Evolutionary conservation across 2,113 vertebrate species (phyloP).

Genomic region (Platysteira castanea): DNA sequence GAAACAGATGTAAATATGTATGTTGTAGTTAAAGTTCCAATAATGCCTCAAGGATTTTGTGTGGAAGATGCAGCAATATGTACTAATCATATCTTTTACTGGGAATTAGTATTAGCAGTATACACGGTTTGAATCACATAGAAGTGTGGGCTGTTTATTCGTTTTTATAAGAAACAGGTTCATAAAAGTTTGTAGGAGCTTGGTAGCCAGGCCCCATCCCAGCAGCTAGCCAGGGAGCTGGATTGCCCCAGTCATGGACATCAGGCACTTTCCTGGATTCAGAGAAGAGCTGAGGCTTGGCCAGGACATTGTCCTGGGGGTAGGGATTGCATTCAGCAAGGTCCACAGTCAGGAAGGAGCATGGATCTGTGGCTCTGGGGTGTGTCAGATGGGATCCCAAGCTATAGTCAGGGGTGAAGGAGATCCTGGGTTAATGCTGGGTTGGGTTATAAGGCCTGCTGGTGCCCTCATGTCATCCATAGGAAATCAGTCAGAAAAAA

Average conservation of each 20-base stretch:
- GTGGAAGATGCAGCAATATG: not conserved
- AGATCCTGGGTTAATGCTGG: not conserved
- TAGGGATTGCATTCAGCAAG: not conserved
- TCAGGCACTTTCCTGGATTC: not conserved
- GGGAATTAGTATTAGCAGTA: not conserved
- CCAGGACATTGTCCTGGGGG: fast-evolving
- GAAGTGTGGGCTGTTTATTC: not conserved
- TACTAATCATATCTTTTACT: not conserved
- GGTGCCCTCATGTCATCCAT: not conserved
- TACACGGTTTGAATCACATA: not conserved
- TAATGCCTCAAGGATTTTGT: not conserved
- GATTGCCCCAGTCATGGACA: fast-evolving
- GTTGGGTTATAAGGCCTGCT: not conserved
- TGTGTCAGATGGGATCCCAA: not conserved
- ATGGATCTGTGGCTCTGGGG: not conserved
- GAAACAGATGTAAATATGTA: not conserved
- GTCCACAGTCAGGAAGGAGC: not conserved
- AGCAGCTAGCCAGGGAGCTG: not conserved
- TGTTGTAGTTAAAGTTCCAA: not conserved
- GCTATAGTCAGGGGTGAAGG: not conserved
- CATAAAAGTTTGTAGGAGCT: not conserved
- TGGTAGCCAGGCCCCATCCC: not conserved
- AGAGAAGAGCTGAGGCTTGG: not conserved
- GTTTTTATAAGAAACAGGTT: not conserved
- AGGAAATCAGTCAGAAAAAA: not conserved